Conservation (phyloP, 2,888 invertebrate genomes). For the Limenitis arthemis region DNA sequence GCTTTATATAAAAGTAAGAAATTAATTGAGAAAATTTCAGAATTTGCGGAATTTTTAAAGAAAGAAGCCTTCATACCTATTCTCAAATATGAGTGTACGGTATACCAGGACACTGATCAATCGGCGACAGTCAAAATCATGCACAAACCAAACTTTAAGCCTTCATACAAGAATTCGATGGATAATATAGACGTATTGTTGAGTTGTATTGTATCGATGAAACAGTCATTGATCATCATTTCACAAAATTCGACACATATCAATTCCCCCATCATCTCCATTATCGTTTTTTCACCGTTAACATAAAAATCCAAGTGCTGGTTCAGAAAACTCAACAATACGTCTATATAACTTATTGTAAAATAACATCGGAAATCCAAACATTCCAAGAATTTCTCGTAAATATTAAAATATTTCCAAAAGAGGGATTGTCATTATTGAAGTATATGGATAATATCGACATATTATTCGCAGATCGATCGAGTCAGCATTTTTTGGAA, state of each 20-base stretch:
- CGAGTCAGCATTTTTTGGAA: slow-evolving; percentile 79
- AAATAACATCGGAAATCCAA: slow-evolving; percentile 75
- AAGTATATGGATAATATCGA: slow-evolving; percentile 83
- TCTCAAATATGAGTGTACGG: slow-evolving; percentile 58
- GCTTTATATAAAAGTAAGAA: slow-evolving; percentile 56
- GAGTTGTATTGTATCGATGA: slow-evolving; percentile 80
- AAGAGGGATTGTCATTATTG: slow-evolving; percentile 69
- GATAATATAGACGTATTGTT: slow-evolving; percentile 71
- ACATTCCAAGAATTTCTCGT: slow-evolving; percentile 77
- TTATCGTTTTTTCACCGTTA: slow-evolving; percentile 48
- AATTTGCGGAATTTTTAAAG: slow-evolving; percentile 72
- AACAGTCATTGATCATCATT: slow-evolving; percentile 79
- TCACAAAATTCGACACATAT: slow-evolving; percentile 74
- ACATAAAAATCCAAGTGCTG: slow-evolving; percentile 67
- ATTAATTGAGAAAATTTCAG: slow-evolving; percentile 59
- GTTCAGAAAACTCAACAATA: slow-evolving; percentile 72
- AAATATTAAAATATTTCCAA: slow-evolving; percentile 71
- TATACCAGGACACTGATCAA: slow-evolving; percentile 52
- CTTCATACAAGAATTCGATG: slow-evolving; percentile 69
- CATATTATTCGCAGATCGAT: slow-evolving; percentile 81
- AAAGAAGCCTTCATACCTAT: slow-evolving; percentile 72
- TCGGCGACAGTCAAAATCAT: slow-evolving; percentile 46
- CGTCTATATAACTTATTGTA: slow-evolving; percentile 75
- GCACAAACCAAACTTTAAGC: slow-evolving; percentile 51
- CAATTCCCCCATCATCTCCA: slow-evolving; percentile 70